Evolutionary conservation across 2,888 invertebrate genomes (phyloP).

Genomic region (Hirtodrosophila cameraria): DNA sequence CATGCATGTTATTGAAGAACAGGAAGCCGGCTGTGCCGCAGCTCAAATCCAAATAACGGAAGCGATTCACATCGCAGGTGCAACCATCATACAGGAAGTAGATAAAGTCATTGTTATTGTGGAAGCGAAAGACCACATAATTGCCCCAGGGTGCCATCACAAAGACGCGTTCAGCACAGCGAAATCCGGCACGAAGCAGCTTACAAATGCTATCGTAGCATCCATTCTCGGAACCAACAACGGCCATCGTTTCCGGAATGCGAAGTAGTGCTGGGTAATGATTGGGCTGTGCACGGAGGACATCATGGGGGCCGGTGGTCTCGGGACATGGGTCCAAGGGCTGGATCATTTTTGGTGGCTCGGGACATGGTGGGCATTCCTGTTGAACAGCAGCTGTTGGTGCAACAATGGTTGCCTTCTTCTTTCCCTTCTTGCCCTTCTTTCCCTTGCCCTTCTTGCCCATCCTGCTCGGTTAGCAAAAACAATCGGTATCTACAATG

Average conservation of each 20-base stretch:
- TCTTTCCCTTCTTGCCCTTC: constrained; percentile 51
- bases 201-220: constrained; percentile 77
- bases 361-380: constrained; percentile 60
- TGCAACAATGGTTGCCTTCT: constrained; percentile 18
- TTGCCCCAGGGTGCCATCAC: constrained; percentile 83
- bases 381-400: constrained; percentile 15
- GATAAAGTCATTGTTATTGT: constrained; percentile 58
- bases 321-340: constrained; percentile 67
- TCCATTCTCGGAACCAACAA: constrained; percentile 79
- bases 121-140: constrained; percentile 79
- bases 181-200: constrained; percentile 71
- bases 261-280: constrained; percentile 78
- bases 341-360: constrained; percentile 57
- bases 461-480: constrained; percentile 30
- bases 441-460: constrained; percentile 57
- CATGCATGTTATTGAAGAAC: constrained; percentile 72
- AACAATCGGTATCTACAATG: constrained; percentile 1
- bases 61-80: constrained; percentile 79
- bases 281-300: constrained; percentile 70
- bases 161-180: constrained; percentile 80
- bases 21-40: constrained; percentile 80
- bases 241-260: constrained; percentile 68
- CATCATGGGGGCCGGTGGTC: constrained; percentile 61
- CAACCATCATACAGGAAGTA: constrained; percentile 82
- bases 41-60: constrained; percentile 76